Evolutionary conservation across 2,113 vertebrate species (phyloP).

Genomic region (Morone saxatilis): DNA sequence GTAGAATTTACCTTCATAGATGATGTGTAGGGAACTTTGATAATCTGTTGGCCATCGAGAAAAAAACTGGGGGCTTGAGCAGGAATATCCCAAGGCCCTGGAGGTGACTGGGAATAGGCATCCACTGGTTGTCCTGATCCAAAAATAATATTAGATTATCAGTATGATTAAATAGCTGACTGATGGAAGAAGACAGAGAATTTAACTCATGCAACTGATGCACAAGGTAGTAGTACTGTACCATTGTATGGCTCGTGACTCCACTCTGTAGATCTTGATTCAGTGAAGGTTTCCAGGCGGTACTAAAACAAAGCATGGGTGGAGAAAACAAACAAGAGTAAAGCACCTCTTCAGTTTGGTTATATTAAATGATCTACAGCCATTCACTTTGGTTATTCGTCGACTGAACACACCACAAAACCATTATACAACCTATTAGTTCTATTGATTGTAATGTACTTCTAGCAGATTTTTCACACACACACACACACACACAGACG

Average conservation of each 20-base stretch:
- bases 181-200: neutral
- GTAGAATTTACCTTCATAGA: conserved; percentile 80
- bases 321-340: neutral
- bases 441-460: neutral
- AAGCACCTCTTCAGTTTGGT: neutral
- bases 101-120: conserved; percentile 68
- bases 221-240: conserved; percentile 14
- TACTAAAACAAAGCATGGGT: conserved; percentile 60
- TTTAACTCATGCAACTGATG: neutral
- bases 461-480: neutral
- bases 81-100: conserved; percentile 83
- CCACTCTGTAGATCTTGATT: conserved; percentile 77
- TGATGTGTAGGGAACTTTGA: conserved; percentile 85
- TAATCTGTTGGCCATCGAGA: conserved; percentile 59
- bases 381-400: neutral
- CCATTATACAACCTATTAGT: neutral
- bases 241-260: conserved; percentile 57
- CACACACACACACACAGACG: neutral
- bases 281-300: conserved; percentile 80
- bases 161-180: neutral
- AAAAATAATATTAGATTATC: conserved; percentile 16
- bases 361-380: neutral
- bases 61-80: conserved; percentile 77
- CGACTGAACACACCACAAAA: neutral
- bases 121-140: conserved; percentile 81